Base-by-base conservation (phyloP, 2,113 vertebrate species). In the Aegithalos caudatus region DNA sequence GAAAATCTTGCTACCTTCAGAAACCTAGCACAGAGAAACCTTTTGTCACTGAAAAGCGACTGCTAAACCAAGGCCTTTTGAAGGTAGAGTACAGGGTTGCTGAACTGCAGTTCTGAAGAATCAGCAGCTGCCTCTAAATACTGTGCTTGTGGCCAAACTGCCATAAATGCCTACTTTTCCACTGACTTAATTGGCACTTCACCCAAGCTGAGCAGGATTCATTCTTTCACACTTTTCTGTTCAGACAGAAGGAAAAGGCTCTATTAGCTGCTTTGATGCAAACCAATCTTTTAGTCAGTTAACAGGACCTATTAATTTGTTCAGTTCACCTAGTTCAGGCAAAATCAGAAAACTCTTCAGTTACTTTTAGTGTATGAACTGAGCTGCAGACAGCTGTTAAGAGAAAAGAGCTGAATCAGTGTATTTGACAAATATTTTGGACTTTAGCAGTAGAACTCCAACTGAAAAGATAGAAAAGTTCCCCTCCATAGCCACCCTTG, bases 401-500 rank as follows among this genome's bases (percentile, higher is more conserved):
- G 10, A 67, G 24, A 50, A 58, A 56, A 80, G 11, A 60, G 50
- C 18, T 31, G 35, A 66, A 44, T 31, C 11, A 13, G 22, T 31
- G n/a, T 14, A 23, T 60, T 57, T 60, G 21, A 20, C 11, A 56
- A 50, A 11, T 35, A 66, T 47, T 92, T 69, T 86, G 31, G 38
- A 58, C 27, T 74, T 50, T 7, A 28, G 17, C 35, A 33, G 20
- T 50, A 64, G 6, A 17, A 9, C 10, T n/a, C 60, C 48, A 93
- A 60, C 7, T 27, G 12, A 54, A 81, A 31, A 47, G 10, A 23
- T 6, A 71, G 23, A 72, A 60, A 16, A 42, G 7, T 38, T 8
- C 3, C 19, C 6, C 12, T 74, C 28, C 20, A 10, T 14, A 23
- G 8, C 4, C 12, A 15, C 6, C 1, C 1, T 15, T 60, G 13